Evolutionary conservation across 1,140 invertebrate species (phyloP), one percentile per base, ranked within the genome.

Genomic region (Lerema accius): DNA sequence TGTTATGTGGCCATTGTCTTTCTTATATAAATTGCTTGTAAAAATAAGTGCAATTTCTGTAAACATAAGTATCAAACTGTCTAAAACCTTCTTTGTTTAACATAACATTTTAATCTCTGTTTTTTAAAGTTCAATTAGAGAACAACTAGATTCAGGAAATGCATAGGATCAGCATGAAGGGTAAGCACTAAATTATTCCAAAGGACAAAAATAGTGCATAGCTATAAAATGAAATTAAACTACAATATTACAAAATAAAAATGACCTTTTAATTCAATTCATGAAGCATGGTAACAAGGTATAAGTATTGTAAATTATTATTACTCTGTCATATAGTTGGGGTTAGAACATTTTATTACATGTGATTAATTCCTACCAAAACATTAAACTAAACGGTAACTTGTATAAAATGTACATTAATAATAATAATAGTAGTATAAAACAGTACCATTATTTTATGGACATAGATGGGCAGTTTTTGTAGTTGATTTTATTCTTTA

Each of bases 321-420:
- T 72, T 79, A 74, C 69, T 85, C 83, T 84, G 70, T 86, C 76
- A 78, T 80, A 79, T 72, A 82, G 72, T 86, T 76, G 75, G 73
- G 71, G 76, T 89, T 88, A 89, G 81, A 90, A 86, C 78, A 84
- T 76, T 86, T 86, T 82, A 81, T 80, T 85, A 84, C 69, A 82
- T 59, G 63, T 83, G 75, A 80, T 82, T 82, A 82, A 71, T 77
- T 84, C 69, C 84, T 88, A 86, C 79, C 78, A 80, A 88, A 82
- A 84, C 71, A 83, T 86, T 84, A 89, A 74, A 82, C 84, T 88
- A 90, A 86, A 80, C 78, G 88, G 88, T 90, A 89, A 90, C 88
- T 90, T 82, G 86, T 90, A 88, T 89, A 90, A 89, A 90, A 86
- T 90, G 84, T 89, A 89, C 87, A 89, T 84, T 86, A 72, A 76